Base-by-base conservation (phyloP, 2,888 invertebrate genomes). In the Carabus problematicus region DNA sequence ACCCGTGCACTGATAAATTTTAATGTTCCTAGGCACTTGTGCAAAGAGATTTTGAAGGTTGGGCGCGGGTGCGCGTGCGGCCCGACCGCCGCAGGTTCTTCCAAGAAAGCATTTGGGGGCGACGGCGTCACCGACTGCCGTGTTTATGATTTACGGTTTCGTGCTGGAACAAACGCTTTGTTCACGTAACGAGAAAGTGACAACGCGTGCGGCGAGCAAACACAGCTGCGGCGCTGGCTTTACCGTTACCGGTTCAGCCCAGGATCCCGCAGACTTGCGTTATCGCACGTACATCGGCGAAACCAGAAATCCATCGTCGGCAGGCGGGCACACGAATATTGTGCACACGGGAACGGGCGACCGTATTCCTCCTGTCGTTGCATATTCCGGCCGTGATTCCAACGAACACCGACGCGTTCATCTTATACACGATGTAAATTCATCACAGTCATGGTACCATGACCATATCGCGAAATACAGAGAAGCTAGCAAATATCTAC, bases 201-300 rank as follows among this genome's bases (percentile, higher is more conserved):
- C 71, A 71, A 72, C 69, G 70, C 70, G 69, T 70, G 66, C 52
- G 43, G 70, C 49, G 55, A 70, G 54, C 68, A 70, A 64, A 70
- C 60, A 52, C 54, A 52, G 40, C 49, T 40, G 11, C 60, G 8
- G 47, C 19, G 9, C 12, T 18, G 16, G 40, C 56, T 49, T 45
- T 55, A 45, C 54, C n/a, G 42, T 18, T 64, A 63, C 18, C 70
- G 70, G 39, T 72, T 67, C 55, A 11, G n/a, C 55, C n/a, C 14
- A 43, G 63, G 19, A 66, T 69, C 62, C 73, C 76, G 75, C 75
- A 77, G 78, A 77, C 75, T 73, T 76, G 76, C 77, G 80, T 78
- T 81, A 81, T 82, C 82, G 79, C 81, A 82, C 82, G 81, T 82
- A 78, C 80, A 79, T 79, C 81, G 80, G 80, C 80, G 79, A 79